A percentile compares a stretch with the other conserved stretches of the same genome.
phyloP scores from a whole-genome alignment of 2,888 invertebrate species.

The Acleris cristana region DNA sequence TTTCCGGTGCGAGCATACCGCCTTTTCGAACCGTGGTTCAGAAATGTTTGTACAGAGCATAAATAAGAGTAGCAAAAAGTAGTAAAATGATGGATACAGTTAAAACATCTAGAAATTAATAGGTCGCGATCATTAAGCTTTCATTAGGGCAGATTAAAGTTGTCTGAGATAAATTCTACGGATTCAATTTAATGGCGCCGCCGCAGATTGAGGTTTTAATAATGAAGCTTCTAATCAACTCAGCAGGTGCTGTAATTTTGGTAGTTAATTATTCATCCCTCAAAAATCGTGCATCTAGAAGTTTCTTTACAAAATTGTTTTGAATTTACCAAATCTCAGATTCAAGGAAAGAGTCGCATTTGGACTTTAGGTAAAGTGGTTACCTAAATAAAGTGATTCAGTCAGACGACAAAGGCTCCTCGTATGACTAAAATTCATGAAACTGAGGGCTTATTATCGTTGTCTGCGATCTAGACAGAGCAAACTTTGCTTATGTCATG shows the following conservation, averaged over 20 bases:
- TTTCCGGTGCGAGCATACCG: conserved; percentile 71
- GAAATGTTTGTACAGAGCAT: conserved; percentile 54
- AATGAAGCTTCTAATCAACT: conserved; percentile 2
- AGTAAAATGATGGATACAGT: conserved; percentile 42
- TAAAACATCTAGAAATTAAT: background rate
- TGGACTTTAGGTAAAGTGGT: background rate
- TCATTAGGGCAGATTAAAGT: too few species aligned
- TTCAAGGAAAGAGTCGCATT: background rate
- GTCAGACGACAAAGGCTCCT: conserved; percentile 24
- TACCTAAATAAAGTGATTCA: conserved; percentile 20
- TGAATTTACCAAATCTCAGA: background rate
- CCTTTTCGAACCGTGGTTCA: conserved; percentile 49
- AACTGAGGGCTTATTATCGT: conserved; percentile 57
- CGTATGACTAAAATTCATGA: conserved; percentile 57
- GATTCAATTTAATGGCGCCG: too few species aligned
- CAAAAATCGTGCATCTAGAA: too few species aligned
- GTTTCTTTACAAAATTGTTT: too few species aligned
- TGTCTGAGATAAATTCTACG: too few species aligned
- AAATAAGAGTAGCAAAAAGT: conserved; percentile 60
- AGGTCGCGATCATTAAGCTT: too few species aligned
- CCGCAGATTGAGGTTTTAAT: background rate
- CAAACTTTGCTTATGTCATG: conserved; percentile 21
- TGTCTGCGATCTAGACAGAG: conserved; percentile 62
- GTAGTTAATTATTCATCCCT: background rate
- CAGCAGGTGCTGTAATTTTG: background rate